Evolutionary conservation across 2,888 invertebrate species (phyloP), one percentile per base, ranked within the genome.

Genomic region (Nipponacmea schrenckii): DNA sequence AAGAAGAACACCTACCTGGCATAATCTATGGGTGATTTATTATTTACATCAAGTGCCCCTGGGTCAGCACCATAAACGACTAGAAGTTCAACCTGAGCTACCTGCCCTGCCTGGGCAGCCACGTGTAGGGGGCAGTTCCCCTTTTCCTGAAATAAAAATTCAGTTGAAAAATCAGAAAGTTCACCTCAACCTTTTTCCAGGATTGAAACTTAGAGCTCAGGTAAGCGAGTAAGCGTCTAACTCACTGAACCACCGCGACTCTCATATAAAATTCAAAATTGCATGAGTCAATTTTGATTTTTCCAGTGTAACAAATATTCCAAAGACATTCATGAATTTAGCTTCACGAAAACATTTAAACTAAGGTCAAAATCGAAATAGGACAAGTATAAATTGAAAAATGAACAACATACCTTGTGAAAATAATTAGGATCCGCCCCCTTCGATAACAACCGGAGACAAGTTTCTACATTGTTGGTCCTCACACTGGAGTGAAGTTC

Each of bases 401-500:
- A 26, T 2, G 44, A 24, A 17, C 8, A 50, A 81, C 84, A 85
- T 90, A 93, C 94, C 87, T 93, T 93, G 87, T 96, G 94, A 86
- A 94, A 95, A 77, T 85, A 98, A 90, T 98, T 98, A 12, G 98
- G 96, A 91, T 98, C 96, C 63, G 98, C 98, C 67, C 98, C 98
- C 87, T 96, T 94, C 0, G 96, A 96, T 64, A 99, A 91, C 65
- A 99, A 91, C 69, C 98, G 92, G 87, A 98, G 92, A 12, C 97
- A 97, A 0, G 97, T 97, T 88, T 98, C 97, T 71, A 99, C 91
- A 87, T 97, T 97, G 70, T 93, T 92, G 67, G 97, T 97, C 78
- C 98, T 91, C 39, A 98, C 98, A 86, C 97, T 97, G 69, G 96
- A 96, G 90, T 98, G 97, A n/a, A 98, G 91, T 89, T 98, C 96